phyloP scores from a whole-genome alignment of 2,797 vertebrate genomes.

The Tokudaia muenninki region DNA sequence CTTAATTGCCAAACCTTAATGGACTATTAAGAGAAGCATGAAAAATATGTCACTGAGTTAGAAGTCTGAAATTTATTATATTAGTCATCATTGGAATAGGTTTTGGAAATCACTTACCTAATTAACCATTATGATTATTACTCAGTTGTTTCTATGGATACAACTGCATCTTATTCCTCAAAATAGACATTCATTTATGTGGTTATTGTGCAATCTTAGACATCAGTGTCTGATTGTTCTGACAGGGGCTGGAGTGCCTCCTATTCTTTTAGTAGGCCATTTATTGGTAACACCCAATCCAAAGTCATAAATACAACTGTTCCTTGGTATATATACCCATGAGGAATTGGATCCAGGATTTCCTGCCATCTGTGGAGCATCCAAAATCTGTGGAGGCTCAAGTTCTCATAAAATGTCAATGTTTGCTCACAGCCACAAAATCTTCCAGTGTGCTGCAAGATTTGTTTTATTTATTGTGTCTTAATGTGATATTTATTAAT shows the following conservation, averaged over 20 bases:
- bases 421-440: not conserved
- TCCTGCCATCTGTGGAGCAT: not conserved
- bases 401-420: not conserved
- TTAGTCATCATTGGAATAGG: conserved; percentile 68
- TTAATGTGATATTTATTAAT: not conserved
- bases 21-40: conserved; percentile 19
- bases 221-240: not conserved
- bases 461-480: not conserved
- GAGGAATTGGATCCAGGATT: not conserved
- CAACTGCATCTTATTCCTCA: conserved; percentile 62
- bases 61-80: conserved; percentile 62
- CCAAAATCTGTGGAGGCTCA: not conserved
- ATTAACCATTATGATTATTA: conserved; percentile 75
- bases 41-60: conserved; percentile 43
- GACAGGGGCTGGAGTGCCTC: not conserved
- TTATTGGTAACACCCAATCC: not conserved
- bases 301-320: not conserved
- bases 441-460: not conserved
- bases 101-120: conserved; percentile 74
- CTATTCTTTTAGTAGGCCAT: not conserved
- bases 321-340: not conserved
- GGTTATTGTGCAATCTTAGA: conserved; percentile 40
- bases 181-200: conserved; percentile 63
- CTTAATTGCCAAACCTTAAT: conserved; percentile 37
- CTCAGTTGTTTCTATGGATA: conserved; percentile 74